These are phyloP conservation scores for Leptinotarsa defecta DNA, from an alignment of 1,140 invertebrate species.

Conservation along the genomic window DNA sequence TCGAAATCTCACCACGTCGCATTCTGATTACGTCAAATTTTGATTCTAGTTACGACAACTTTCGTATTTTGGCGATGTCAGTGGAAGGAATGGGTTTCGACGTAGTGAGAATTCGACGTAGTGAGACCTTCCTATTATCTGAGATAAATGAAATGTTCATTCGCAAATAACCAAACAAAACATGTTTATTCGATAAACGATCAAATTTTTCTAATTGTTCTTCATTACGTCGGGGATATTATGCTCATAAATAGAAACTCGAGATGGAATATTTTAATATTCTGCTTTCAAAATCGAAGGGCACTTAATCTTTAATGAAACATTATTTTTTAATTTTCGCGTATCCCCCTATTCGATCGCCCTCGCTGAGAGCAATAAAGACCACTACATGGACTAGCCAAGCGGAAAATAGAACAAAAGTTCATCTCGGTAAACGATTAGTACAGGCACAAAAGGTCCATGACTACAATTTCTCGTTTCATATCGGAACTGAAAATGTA, in stretches of 20 bases:
- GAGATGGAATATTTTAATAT: constrained; percentile 17
- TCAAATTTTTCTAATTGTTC: constrained; percentile 8
- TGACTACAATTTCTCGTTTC: too few relatives aligned
- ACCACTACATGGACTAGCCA: not conserved
- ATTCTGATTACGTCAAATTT: too few relatives aligned
- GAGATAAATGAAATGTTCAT: too few relatives aligned
- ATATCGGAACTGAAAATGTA: too few relatives aligned
- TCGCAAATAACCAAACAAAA: too few relatives aligned
- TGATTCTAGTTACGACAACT: too few relatives aligned
- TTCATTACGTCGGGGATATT: not conserved
- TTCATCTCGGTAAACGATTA: not conserved
- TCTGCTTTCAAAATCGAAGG: constrained; percentile 12
- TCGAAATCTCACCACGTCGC: too few relatives aligned
- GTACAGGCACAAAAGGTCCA: not conserved
- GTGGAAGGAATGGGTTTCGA: too few relatives aligned
- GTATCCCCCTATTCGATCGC: not conserved
- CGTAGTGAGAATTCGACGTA: too few relatives aligned
- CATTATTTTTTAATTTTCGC: constrained; percentile 22
- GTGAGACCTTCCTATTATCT: too few relatives aligned
- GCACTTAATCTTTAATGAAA: constrained; percentile 17
- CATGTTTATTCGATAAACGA: not conserved
- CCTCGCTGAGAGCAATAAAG: constrained; percentile 18
- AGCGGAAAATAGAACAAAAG: constrained; percentile 22
- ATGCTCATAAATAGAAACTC: constrained; percentile 14
- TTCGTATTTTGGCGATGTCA: too few relatives aligned